A percentile compares a stretch with the other conserved stretches of the same genome.
These are phyloP conservation scores for Saccostrea echinata DNA, from an alignment of 1,140 invertebrate species.

Conservation along the genomic window DNA sequence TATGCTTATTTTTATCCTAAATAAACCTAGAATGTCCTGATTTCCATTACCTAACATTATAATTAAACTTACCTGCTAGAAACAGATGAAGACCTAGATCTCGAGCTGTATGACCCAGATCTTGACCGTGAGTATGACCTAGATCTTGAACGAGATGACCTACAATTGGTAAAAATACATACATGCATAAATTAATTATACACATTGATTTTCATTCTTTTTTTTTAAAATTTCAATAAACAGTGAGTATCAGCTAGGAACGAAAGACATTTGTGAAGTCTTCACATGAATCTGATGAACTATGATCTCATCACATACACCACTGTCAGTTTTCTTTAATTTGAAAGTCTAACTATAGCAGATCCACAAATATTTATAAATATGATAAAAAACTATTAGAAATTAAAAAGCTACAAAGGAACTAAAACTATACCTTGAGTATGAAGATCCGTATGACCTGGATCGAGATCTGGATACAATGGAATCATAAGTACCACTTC, in stretches of 20 bases:
- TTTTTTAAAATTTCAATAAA: not conserved
- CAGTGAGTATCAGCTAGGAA: slow-evolving; percentile 33
- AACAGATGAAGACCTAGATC: slow-evolving; percentile 60
- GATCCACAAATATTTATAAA: too few relatives aligned
- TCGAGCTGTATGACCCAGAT: slow-evolving; percentile 47
- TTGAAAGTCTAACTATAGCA: too few relatives aligned
- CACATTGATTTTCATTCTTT: not conserved
- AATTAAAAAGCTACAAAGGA: too few relatives aligned
- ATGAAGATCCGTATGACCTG: slow-evolving; percentile 59
- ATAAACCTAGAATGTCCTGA: too few relatives aligned
- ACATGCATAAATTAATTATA: not conserved
- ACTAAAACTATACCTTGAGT: slow-evolving; percentile 50
- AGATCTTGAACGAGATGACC: slow-evolving; percentile 48
- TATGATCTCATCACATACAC: slow-evolving; percentile 16
- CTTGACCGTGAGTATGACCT: slow-evolving; percentile 52
- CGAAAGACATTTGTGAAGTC: slow-evolving; percentile 30
- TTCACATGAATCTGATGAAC: slow-evolving; percentile 22
- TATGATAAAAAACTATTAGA: too few relatives aligned
- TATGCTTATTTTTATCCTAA: too few relatives aligned
- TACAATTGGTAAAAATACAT: not conserved
- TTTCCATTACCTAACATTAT: not conserved
- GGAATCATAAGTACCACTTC: slow-evolving; percentile 59
- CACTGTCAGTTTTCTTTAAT: slow-evolving; percentile 80
- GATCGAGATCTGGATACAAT: slow-evolving; percentile 62
- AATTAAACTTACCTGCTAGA: slow-evolving; percentile 46